phyloP scores from a whole-genome alignment of 2,113 vertebrate genomes.

The Amazona vittata region DNA sequence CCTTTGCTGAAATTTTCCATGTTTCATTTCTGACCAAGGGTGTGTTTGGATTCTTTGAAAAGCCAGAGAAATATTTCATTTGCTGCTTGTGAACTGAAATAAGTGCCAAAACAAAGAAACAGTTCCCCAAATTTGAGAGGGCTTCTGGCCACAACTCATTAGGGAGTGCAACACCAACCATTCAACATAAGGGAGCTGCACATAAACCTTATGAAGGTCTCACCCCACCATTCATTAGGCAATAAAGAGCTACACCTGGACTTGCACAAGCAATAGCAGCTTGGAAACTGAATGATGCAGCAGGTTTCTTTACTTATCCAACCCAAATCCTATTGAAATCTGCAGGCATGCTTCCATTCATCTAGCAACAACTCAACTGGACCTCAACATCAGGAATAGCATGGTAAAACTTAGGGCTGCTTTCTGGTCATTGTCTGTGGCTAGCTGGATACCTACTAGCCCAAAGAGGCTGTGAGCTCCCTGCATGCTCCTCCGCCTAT shows the following conservation, averaged over 20 bases:
- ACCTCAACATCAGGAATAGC: neutral
- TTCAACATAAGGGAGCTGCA: neutral
- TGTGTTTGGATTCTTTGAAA: neutral
- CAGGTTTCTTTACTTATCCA: neutral
- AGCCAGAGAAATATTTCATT: conserved; percentile 50
- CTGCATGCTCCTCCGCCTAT: neutral
- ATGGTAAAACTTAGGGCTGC: neutral
- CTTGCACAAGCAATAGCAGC: neutral
- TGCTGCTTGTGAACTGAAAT: neutral
- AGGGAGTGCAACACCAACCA: neutral
- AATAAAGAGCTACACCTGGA: neutral
- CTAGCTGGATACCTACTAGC: neutral
- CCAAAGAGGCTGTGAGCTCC: neutral
- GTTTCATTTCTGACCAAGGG: conserved; percentile 8
- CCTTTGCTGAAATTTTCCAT: conserved; percentile 31
- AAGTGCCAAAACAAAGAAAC: conserved; percentile 41
- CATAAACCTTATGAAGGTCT: neutral
- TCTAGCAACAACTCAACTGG: neutral
- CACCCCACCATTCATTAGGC: neutral
- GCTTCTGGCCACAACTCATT: neutral
- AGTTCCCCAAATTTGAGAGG: neutral
- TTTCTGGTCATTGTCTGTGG: neutral
- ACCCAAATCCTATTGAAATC: neutral
- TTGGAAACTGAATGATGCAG: neutral
- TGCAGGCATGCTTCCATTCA: neutral